Base-by-base conservation (phyloP, 2,113 vertebrate genomes). In the Microtus ochrogaster region DNA sequence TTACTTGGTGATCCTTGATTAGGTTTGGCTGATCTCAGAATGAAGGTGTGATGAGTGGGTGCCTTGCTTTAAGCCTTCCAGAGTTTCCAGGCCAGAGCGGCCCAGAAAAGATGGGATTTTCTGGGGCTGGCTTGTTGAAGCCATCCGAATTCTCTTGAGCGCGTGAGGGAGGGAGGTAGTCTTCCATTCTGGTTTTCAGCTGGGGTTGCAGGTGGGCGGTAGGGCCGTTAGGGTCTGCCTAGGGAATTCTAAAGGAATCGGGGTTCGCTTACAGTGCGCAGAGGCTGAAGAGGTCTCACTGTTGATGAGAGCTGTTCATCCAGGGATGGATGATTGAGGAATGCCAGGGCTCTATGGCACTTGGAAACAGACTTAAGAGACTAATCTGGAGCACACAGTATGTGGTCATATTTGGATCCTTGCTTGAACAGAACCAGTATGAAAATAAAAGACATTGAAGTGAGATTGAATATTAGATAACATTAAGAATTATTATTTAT, bases 1-100 rank as follows among this genome's bases (percentile, higher is more conserved):
- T 95, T 81, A 85, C 81, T 97, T 93, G 88, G 94, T 74, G 90
- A 92, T 82, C 96, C 92, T 93, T 96, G 89, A 96, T 96, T 91
- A 92, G 88, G 90, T 97, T 68, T 93, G 83, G 85, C 68, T 92
- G 68, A 92, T 94, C 96, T 94, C 14, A 88, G 66, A 93, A 95
- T 52, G 77, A 92, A 92, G 76, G 79, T 7, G 0, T 82, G 72
- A 94, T 39, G 66, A 95, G 90, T 39, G 68, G 44, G 24, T 84
- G 26, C 70, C 83, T 79, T 84, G n/a, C 84, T 95, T 87, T 88
- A 76, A 97, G 84, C 84, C 82, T 91, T 55, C 89, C 47, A 55
- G 77, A 83, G 79, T 96, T 94, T 96, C 82, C 0, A 0, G 95
- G 94, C 94, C 94, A 89, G 85, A 0, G 0, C 47, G 91, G n/a